Percentiles rank a stretch among this genome's conserved stretches.
Evolutionary conservation across 1,140 invertebrate species (phyloP).

Genomic region (Tribolium madens): DNA sequence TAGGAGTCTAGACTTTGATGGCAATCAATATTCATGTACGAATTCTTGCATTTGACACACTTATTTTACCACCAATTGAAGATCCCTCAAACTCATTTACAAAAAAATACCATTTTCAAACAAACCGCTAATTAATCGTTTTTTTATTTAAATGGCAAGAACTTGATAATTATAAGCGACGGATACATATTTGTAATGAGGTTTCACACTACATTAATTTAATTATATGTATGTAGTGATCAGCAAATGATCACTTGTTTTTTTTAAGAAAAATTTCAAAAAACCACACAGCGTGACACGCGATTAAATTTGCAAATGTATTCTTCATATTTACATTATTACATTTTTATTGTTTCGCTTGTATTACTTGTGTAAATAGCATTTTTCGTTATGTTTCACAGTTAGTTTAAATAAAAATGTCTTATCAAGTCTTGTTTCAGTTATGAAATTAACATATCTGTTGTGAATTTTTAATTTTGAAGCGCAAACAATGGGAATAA

Average conservation of each 20-base stretch:
- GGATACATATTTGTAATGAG: conserved; percentile 37
- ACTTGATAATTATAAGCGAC: conserved; percentile 15
- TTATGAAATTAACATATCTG: conserved; percentile 31
- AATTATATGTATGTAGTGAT: conserved; percentile 25
- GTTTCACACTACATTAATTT: conserved; percentile 41
- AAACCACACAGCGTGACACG: background rate
- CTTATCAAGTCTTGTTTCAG: background rate
- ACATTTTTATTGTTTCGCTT: conserved; percentile 30
- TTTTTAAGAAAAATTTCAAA: background rate
- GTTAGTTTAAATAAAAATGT: conserved; percentile 2
- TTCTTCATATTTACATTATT: conserved; percentile 24
- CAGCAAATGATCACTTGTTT: conserved; percentile 1
- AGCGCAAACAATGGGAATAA: conserved; percentile 26
- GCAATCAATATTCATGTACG: background rate
- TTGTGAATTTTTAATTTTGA: conserved; percentile 15
- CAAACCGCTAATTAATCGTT: conserved; percentile 30
- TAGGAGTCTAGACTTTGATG: background rate
- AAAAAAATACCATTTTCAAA: conserved; percentile 25
- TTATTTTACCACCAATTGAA: background rate
- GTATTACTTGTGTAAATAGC: conserved; percentile 18
- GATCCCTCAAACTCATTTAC: background rate
- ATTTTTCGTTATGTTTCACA: conserved; percentile 24
- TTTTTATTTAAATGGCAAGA: conserved; percentile 33
- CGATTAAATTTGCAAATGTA: conserved; percentile 8
- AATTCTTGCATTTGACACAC: background rate